Conservation (phyloP, 2,797 vertebrate genomes). For the Lepus oiostolus region DNA sequence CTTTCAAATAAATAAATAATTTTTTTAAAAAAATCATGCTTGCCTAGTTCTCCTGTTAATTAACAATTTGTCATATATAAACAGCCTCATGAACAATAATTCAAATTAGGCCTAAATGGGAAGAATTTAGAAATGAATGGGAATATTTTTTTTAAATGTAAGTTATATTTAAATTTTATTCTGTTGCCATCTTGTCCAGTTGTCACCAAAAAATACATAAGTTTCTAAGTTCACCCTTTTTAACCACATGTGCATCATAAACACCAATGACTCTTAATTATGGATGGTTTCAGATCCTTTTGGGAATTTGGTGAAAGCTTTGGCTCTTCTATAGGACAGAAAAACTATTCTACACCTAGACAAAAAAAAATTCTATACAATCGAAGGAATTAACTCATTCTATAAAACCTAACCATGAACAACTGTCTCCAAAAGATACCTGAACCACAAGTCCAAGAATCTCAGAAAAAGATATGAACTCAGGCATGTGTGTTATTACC, state of each 20-base stretch:
- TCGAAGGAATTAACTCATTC: not conserved
- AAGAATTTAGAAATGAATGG: slow-evolving; percentile 47
- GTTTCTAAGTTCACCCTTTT: not conserved
- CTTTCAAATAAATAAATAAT: too few species aligned
- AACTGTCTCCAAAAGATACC: not conserved
- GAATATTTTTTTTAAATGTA: not conserved
- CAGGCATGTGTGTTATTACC: not conserved
- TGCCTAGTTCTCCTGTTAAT: slow-evolving; percentile 21
- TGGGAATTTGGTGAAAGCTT: not conserved
- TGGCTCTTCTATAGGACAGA: not conserved
- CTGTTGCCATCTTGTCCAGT: not conserved
- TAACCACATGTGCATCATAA: not conserved
- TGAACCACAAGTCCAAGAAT: slow-evolving; percentile 22
- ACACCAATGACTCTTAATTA: slow-evolving; percentile 5
- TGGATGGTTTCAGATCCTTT: not conserved
- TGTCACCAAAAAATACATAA: not conserved
- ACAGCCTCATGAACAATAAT: slow-evolving; percentile 20
- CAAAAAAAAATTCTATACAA: not conserved
- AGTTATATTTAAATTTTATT: not conserved
- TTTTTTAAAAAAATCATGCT: not conserved
- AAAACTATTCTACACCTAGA: not conserved
- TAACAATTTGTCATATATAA: slow-evolving; percentile 43
- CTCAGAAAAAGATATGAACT: not conserved
- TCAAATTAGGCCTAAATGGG: not conserved
- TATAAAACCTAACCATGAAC: not conserved